A percentile compares a stretch with the other conserved stretches of the same genome.
These are phyloP conservation scores for Novumbra hubbsi DNA, from an alignment of 2,797 vertebrate genomes.

Conservation along the genomic window DNA sequence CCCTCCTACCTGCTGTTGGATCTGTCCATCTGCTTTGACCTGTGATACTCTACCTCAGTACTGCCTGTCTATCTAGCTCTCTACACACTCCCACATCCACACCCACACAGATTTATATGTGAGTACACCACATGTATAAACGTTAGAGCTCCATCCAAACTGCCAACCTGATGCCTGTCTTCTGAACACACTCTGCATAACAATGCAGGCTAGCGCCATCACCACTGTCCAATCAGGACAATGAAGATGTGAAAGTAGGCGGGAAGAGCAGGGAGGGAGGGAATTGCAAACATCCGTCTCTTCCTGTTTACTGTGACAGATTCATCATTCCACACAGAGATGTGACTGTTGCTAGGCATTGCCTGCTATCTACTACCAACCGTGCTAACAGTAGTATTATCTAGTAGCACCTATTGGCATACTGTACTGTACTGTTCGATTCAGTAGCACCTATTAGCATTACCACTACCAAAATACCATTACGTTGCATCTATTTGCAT, in stretches of 20 bases:
- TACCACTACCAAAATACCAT: no score
- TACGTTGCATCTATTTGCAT: no score
- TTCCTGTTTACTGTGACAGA: constrained; percentile 32
- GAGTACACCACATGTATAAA: not conserved
- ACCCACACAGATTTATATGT: not conserved
- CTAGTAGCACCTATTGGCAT: not conserved
- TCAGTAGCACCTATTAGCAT: no score
- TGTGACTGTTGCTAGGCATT: not conserved
- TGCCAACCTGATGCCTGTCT: not conserved
- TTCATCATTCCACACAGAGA: not conserved
- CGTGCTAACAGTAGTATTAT: not conserved
- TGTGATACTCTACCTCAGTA: constrained; percentile 8
- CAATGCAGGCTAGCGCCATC: constrained; percentile 31
- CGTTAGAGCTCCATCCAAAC: no score
- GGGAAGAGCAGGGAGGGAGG: constrained; percentile 19
- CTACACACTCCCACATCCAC: constrained; percentile 8
- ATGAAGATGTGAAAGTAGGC: constrained; percentile 1
- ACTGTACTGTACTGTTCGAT: no score
- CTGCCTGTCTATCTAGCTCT: constrained; percentile 12
- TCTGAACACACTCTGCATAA: not conserved
- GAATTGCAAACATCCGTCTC: constrained; percentile 31
- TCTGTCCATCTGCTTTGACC: constrained; percentile 6
- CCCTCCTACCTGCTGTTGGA: not conserved
- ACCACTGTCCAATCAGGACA: constrained; percentile 26
- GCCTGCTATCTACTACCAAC: not conserved